phyloP scores from a whole-genome alignment of 2,888 invertebrate species.

The Diplazon laetatorius region DNA sequence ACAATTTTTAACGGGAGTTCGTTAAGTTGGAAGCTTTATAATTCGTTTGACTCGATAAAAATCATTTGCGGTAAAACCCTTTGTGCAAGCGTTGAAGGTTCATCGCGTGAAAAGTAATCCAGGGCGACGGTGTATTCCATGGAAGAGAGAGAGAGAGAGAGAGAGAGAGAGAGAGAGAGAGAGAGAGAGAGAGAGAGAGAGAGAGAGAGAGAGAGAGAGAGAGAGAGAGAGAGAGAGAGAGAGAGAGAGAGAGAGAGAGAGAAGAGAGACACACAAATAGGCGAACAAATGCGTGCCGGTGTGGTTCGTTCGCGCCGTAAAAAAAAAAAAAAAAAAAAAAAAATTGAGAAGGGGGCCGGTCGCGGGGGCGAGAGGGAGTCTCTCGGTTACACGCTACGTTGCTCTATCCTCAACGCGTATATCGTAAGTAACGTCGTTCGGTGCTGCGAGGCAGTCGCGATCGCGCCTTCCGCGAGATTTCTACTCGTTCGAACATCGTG shows the following conservation, averaged over 20 bases:
- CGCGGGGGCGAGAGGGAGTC: conserved; percentile 42
- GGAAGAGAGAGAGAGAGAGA: background rate
- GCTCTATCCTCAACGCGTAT: conserved; percentile 59
- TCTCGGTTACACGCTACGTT: conserved; percentile 61
- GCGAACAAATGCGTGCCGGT: background rate
- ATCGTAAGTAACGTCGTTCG: conserved; percentile 29
- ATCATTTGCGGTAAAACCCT: background rate
- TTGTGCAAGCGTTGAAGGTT: background rate
- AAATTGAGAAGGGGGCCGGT: background rate
- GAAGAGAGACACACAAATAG: too few species aligned
- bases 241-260: background rate
- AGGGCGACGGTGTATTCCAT: background rate
- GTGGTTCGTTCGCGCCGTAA: conserved; percentile 14
- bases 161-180: background rate
- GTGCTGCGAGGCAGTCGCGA: conserved; percentile 53
- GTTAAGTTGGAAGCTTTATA: too few species aligned
- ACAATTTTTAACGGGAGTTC: too few species aligned
- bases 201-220: too few species aligned
- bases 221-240: background rate
- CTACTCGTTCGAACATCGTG: background rate
- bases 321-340: too few species aligned
- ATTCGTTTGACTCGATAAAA: background rate
- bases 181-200: background rate
- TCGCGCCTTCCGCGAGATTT: conserved; percentile 56
- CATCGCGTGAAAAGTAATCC: background rate